Evolutionary conservation across 1,140 invertebrate genomes (phyloP), one percentile per base, ranked within the genome.

Genomic region (Lepidotrigona ventralis): DNA sequence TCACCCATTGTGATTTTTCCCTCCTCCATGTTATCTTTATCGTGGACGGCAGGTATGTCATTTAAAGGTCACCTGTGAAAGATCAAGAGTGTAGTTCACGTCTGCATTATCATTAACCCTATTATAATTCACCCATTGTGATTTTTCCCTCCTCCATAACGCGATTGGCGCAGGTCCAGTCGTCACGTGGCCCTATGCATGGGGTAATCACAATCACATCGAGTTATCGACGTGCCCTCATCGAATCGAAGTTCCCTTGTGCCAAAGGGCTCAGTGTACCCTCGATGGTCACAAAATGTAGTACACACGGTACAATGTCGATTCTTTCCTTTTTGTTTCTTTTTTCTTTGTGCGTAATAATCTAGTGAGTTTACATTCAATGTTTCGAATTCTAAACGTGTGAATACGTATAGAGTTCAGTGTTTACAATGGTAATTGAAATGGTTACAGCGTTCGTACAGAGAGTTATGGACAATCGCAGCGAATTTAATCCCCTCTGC

Each of bases 401-500:
- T 14, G 53, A n/a, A n/a, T 12, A 14, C 0, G 39, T 46, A 46
- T 53, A 53, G 8, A 12, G 14, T 6, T 11, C 6, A 23, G 33
- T 23, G 29, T 54, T 33, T n/a, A 4, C 72, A 79, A 79, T 19
- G 19, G 19, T 51, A 19, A n/a, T 58, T 4, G 2, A 53, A 54
- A 80, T 82, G 68, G 17, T 79, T 79, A 21, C 81, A 89, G 88
- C 81, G 58, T n/a, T 75, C 86, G 23, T 84, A 77, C 66, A 72
- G 51, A 26, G 79, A 86, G 75, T 71, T 88, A 84, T 89, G 88
- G 88, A 87, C 75, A 14, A 76, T 86, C 39, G 71, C 68, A 64
- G 79, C 85, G 58, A 54, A 72, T 60, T 66, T 81, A n/a, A 81
- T 81, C 6, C 58, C 83, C 21, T 79, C 78, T 17, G 70, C 71